Conservation (phyloP, 2,888 invertebrate genomes). For the Plutella xylostella region DNA sequence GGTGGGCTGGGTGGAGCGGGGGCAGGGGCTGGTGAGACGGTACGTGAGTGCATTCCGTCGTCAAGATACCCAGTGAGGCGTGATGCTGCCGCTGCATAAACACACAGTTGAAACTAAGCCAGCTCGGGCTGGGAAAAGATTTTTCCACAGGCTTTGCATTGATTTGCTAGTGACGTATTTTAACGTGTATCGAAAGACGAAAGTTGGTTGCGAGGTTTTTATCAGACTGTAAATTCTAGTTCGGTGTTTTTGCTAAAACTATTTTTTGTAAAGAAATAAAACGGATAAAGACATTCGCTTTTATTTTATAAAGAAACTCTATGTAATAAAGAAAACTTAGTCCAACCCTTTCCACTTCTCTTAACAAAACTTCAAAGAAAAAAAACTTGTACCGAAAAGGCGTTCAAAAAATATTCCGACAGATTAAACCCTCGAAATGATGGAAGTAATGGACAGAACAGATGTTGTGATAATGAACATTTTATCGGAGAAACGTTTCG, state of each 20-base stretch:
- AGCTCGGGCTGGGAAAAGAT: conserved; percentile 21
- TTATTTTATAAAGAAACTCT: too few relatives aligned
- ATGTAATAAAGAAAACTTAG: too few relatives aligned
- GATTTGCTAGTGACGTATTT: conserved; percentile 23
- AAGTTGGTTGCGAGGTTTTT: too few relatives aligned
- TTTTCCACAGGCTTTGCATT: conserved; percentile 50
- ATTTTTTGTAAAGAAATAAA: too few relatives aligned
- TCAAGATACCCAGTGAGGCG: conserved; percentile 52
- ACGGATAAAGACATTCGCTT: neutral
- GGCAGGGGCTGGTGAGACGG: too few relatives aligned
- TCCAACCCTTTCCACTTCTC: too few relatives aligned
- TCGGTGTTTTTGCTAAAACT: too few relatives aligned
- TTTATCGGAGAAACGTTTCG: conserved; percentile 24
- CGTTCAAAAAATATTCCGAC: neutral
- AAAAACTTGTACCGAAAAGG: too few relatives aligned
- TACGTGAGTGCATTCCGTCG: conserved; percentile 67
- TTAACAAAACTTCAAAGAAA: too few relatives aligned
- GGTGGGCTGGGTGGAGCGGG: too few relatives aligned
- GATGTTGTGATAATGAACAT: conserved; percentile 28
- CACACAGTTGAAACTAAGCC: conserved; percentile 38
- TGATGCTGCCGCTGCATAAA: conserved; percentile 42
- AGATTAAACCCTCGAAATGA: conserved; percentile 3
- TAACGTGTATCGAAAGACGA: too few relatives aligned
- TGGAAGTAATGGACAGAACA: conserved; percentile 19
- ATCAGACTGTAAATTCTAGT: too few relatives aligned